Percentiles rank a stretch among this genome's conserved stretches.
These are phyloP conservation scores for Hypocryptadius cinnamomeus DNA, from an alignment of 2,113 vertebrate species.

Conservation along the genomic window DNA sequence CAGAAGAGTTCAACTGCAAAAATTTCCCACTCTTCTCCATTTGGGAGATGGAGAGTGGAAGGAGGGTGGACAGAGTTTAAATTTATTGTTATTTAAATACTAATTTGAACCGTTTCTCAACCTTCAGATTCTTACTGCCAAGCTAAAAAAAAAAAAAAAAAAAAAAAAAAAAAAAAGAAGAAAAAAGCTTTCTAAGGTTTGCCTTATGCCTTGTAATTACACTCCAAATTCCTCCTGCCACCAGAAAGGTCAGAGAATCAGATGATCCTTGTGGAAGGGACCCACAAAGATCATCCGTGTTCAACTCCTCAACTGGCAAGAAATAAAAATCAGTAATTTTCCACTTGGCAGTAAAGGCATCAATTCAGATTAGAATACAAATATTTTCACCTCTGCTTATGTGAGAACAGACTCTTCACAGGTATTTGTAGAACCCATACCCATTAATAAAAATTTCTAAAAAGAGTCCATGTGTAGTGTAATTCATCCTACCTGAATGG, in stretches of 20 bases:
- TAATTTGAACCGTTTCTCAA: neutral
- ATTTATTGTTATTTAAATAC: neutral
- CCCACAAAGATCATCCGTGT: neutral
- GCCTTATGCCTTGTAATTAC: neutral
- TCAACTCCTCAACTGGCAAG: neutral
- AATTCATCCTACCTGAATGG: neutral
- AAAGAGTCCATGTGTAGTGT: neutral
- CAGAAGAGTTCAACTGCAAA: neutral
- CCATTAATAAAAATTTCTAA: neutral
- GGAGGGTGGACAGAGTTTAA: neutral
- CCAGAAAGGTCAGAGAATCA: neutral
- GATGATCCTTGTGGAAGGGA: neutral
- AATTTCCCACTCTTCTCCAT: neutral
- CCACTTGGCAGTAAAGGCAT: neutral
- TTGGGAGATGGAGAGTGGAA: no score
- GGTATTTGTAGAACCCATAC: neutral
- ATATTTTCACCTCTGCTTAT: neutral
- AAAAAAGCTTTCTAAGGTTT: neutral
- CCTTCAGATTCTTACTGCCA: neutral
- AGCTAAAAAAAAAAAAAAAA: neutral
- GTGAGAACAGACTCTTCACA: neutral
- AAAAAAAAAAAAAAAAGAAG: neutral
- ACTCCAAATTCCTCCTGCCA: neutral
- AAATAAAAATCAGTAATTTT: neutral
- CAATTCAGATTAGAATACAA: neutral